Evolutionary conservation across 2,888 invertebrate species (phyloP), one percentile per base, ranked within the genome.

Genomic region (Toxonevra muliebris): DNA sequence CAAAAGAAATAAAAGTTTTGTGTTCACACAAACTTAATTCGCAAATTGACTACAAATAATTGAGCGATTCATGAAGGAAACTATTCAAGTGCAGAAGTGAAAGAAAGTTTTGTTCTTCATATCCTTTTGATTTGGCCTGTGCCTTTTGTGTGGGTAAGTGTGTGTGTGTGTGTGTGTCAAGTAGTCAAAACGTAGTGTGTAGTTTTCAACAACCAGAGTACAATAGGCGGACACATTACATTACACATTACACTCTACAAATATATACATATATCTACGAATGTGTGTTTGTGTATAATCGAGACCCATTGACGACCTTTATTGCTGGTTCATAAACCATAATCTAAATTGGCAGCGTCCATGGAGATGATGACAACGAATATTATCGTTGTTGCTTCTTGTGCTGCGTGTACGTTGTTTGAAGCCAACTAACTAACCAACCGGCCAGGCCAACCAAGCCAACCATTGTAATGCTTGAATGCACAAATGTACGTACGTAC

Each of bases 291-390:
- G 30, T 30, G 30, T 7, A 30, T 30, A 30, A 30, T 30, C 75
- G 81, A 80, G 81, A 82, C 82, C 81, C 75, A 79, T 80, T 80
- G 81, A 82, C 81, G 82, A 82, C 81, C 82, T 82, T 82, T 82
- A 82, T 82, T 75, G 77, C 71, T 69, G 79, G 75, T 7, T 74
- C 82, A 80, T 82, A 82, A 82, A 82, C 77, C 78, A 82, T 82
- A 82, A 82, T 82, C 82, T 78, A 73, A 77, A 77, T 79, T 81
- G 80, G 82, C 82, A 81, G 76, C 73, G 70, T 48, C 59, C 52
- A 50, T 40, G 43, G 50, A 59, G 70, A 55, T 54, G 17, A 55
- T 61, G 42, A 61, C 61, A 61, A 61, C 60, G 61, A 50, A 55
- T 40, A 12, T 52, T 19, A 15, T 12, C 58, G 45, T 50, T 50